These are phyloP conservation scores for Lacanobia oleracea DNA, from an alignment of 2,888 invertebrate genomes.

Conservation along the genomic window DNA sequence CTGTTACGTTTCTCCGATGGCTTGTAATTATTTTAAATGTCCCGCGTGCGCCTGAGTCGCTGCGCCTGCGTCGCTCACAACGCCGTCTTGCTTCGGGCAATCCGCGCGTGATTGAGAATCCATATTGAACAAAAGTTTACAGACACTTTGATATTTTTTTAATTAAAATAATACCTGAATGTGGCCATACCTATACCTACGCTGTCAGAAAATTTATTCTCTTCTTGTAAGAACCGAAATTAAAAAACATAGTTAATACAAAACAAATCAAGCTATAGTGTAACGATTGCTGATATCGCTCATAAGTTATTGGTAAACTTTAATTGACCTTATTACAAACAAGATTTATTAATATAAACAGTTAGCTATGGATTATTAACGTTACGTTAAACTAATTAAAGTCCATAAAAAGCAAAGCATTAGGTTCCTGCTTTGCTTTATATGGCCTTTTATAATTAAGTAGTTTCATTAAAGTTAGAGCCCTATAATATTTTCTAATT, in stretches of 20 bases:
- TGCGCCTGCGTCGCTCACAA: slow-evolving; percentile 64
- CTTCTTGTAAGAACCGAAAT: no score
- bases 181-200: not conserved
- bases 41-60: slow-evolving; percentile 79
- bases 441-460: slow-evolving; percentile 53
- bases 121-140: slow-evolving; percentile 82
- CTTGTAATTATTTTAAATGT: slow-evolving; percentile 91
- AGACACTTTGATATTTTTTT: slow-evolving; percentile 48
- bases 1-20: slow-evolving; percentile 89
- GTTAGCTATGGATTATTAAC: slow-evolving; percentile 30
- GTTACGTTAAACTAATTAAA: slow-evolving; percentile 4
- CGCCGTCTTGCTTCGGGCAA: slow-evolving; percentile 80
- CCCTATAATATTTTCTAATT: slow-evolving; percentile 41
- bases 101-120: slow-evolving; percentile 83
- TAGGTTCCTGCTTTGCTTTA: slow-evolving; percentile 53
- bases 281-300: slow-evolving; percentile 2
- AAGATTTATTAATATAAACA: slow-evolving; percentile 56
- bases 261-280: slow-evolving; percentile 26
- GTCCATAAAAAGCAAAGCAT: no score
- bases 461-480: slow-evolving; percentile 24
- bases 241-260: not conserved
- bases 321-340: slow-evolving; percentile 41
- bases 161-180: slow-evolving; percentile 47
- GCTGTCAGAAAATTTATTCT: not conserved
- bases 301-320: slow-evolving; percentile 29